Conservation (phyloP, 2,888 invertebrate genomes). For the Philopedon plagiatum region DNA sequence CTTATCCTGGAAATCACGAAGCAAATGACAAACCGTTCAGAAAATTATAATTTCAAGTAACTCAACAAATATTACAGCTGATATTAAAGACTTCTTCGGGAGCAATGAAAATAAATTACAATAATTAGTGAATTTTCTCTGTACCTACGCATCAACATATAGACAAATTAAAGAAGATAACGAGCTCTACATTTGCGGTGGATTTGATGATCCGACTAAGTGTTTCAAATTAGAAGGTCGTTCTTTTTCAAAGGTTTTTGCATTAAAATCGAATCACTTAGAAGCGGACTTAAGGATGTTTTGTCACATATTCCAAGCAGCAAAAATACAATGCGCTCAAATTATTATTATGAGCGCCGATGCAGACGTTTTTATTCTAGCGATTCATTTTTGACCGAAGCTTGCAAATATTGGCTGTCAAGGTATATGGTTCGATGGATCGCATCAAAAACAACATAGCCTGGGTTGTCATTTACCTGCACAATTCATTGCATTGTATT, state of each 20-base stretch:
- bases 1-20: no score
- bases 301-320: conserved; percentile 26
- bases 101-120: no score
- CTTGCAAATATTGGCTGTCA: conserved; percentile 3
- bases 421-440: background rate
- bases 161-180: no score
- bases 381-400: conserved; percentile 49
- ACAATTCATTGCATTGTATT: background rate
- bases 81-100: no score
- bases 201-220: no score
- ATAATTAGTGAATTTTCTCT: no score
- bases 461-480: background rate
- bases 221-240: no score
- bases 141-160: no score
- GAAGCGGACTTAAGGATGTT: background rate
- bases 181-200: no score
- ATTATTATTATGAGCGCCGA: conserved; percentile 54
- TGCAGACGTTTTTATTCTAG: conserved; percentile 55
- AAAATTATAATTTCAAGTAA: no score
- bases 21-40: no score
- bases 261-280: background rate
- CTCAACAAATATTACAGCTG: no score
- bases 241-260: background rate
- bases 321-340: conserved; percentile 49
- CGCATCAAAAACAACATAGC: background rate